A percentile compares a stretch with the other conserved stretches of the same genome.
Evolutionary conservation across 1,140 invertebrate species (phyloP).

Genomic region (Drosophila yakuba): DNA sequence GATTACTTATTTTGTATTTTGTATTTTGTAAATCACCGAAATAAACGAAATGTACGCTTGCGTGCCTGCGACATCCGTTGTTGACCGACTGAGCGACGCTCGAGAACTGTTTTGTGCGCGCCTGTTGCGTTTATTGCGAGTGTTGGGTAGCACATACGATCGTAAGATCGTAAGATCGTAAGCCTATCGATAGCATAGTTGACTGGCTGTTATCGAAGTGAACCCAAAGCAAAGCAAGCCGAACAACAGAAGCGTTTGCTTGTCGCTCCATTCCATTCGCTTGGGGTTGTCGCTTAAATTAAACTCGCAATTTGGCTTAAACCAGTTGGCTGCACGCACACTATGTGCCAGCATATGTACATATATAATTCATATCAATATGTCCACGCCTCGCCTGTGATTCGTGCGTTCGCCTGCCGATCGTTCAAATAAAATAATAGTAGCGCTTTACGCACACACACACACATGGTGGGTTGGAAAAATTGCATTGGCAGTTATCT

Average conservation of each 20-base stretch:
- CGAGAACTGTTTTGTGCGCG: constrained; percentile 59
- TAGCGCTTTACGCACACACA: constrained; percentile 15
- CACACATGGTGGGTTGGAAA: constrained; percentile 39
- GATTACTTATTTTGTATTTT: constrained; percentile 13
- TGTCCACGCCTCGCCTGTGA: constrained; percentile 62
- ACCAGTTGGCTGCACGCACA: constrained; percentile 75
- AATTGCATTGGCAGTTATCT: constrained; percentile 60
- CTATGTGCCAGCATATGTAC: constrained; percentile 10
- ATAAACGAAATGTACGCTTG: not conserved
- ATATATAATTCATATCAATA: constrained; percentile 29
- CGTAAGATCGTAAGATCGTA: constrained; percentile 56
- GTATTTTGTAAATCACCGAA: constrained; percentile 16
- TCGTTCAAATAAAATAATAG: constrained; percentile 73
- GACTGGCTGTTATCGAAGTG: constrained; percentile 42
- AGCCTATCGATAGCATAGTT: constrained; percentile 77
- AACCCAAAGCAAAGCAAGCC: constrained; percentile 16
- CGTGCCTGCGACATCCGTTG: constrained; percentile 16
- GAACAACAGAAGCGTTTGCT: constrained; percentile 56
- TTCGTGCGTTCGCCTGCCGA: constrained; percentile 63
- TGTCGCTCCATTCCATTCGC: constrained; percentile 26
- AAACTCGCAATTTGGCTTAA: constrained; percentile 79
- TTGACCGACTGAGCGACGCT: constrained; percentile 69
- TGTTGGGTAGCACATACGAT: constrained; percentile 40
- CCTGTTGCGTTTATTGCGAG: not conserved
- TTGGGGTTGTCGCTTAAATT: constrained; percentile 67